Conservation (phyloP, 1,140 invertebrate genomes). For the Cotesia glomerata region DNA sequence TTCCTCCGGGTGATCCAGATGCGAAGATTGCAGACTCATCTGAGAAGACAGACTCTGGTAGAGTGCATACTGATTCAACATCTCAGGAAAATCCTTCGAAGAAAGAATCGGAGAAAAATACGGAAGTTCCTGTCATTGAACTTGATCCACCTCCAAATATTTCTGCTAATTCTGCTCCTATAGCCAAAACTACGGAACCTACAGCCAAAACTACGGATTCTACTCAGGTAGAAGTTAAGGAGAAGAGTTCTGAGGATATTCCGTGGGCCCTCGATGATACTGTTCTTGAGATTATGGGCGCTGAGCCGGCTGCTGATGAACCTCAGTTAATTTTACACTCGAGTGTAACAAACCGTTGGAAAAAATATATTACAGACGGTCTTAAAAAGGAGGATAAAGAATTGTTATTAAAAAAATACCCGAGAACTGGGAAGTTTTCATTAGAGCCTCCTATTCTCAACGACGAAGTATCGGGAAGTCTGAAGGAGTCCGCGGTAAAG, state of each 20-base stretch:
- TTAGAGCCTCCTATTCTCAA: slow-evolving; percentile 22
- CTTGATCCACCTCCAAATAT: background rate
- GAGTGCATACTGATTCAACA: background rate
- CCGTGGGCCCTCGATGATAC: background rate
- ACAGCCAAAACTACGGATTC: no score
- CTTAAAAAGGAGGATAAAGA: slow-evolving; percentile 27
- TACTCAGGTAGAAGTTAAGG: background rate
- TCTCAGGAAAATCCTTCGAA: background rate
- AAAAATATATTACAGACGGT: slow-evolving; percentile 19
- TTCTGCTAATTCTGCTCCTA: background rate
- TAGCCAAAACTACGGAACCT: no score
- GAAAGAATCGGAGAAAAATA: background rate
- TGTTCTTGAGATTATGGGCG: slow-evolving; percentile 2
- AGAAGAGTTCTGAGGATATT: background rate
- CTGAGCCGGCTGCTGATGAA: background rate
- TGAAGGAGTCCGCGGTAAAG: background rate
- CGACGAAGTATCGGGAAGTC: slow-evolving; percentile 6
- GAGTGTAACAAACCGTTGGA: slow-evolving; percentile 12
- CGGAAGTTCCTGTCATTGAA: background rate
- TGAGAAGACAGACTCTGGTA: background rate
- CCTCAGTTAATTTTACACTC: slow-evolving; percentile 9
- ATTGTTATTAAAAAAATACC: slow-evolving; percentile 28
- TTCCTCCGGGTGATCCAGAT: background rate
- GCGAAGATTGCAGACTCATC: background rate
- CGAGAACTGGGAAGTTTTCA: slow-evolving; percentile 17